A percentile compares a stretch with the other conserved stretches of the same genome.
These are phyloP conservation scores for Anthoscopus minutus DNA, from an alignment of 2,113 vertebrate genomes.

Conservation along the genomic window DNA sequence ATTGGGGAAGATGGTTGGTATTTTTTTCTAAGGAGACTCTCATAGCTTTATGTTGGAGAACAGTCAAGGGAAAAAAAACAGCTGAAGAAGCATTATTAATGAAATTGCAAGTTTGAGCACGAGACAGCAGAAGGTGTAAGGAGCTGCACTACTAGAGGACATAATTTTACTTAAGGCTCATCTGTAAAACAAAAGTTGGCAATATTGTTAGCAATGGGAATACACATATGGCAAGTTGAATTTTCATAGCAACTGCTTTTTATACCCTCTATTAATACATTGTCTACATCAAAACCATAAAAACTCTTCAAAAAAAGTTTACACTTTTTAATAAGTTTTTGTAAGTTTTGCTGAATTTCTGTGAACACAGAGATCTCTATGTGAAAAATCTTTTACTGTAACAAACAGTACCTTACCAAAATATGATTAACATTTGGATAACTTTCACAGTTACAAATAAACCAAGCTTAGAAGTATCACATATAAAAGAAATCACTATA, in stretches of 20 bases:
- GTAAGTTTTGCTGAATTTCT: neutral
- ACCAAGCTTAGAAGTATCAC: neutral
- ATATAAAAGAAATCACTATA: neutral
- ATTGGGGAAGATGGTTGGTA: neutral
- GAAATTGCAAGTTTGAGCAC: neutral
- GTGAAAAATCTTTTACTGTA: neutral
- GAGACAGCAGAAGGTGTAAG: neutral
- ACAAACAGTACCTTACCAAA: neutral
- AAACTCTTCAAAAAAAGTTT: neutral
- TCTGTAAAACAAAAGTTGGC: slow-evolving; percentile 49
- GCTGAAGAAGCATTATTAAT: neutral
- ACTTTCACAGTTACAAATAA: neutral
- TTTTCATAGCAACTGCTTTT: slow-evolving; percentile 32
- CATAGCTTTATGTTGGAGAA: neutral
- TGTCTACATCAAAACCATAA: neutral
- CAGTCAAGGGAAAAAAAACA: neutral
- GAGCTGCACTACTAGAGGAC: neutral
- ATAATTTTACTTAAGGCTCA: slow-evolving; percentile 9
- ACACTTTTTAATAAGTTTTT: neutral
- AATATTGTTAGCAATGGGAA: slow-evolving; percentile 9
- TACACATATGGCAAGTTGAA: neutral
- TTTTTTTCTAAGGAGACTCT: neutral
- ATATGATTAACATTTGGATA: neutral
- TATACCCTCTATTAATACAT: neutral
- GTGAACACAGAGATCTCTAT: neutral